A percentile compares a stretch with the other conserved stretches of the same genome.
These are phyloP conservation scores for Triplophysa siluroides DNA, from an alignment of 2,113 vertebrate genomes.

Conservation along the genomic window DNA sequence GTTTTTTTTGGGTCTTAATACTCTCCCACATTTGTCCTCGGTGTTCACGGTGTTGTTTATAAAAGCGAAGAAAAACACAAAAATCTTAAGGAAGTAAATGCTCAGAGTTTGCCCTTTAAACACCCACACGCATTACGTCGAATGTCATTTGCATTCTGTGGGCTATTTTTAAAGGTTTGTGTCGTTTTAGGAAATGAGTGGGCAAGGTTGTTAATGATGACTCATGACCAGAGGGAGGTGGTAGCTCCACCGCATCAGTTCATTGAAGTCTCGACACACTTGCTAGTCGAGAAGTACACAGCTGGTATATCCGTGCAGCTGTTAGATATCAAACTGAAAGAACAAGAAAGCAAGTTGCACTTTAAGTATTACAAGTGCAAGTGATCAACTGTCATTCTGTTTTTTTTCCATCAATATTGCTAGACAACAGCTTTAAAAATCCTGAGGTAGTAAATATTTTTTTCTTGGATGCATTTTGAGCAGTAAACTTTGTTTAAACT, in stretches of 20 bases:
- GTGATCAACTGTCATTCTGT: background rate
- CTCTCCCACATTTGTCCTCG: background rate
- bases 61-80: slow-evolving; percentile 45
- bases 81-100: slow-evolving; percentile 71
- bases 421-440: slow-evolving; percentile 3
- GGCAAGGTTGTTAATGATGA: slow-evolving; percentile 82
- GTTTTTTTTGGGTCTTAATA: background rate
- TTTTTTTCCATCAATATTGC: background rate
- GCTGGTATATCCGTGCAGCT: slow-evolving; percentile 16
- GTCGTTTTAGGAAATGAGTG: slow-evolving; percentile 92
- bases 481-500: background rate
- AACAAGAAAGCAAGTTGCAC: slow-evolving; percentile 11
- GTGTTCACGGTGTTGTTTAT: slow-evolving; percentile 12
- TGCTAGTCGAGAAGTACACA: background rate
- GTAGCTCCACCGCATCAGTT: slow-evolving; percentile 38
- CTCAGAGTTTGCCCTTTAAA: slow-evolving; percentile 83
- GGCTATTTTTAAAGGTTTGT: slow-evolving; percentile 92
- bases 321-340: background rate
- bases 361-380: slow-evolving; percentile 18
- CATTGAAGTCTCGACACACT: slow-evolving; percentile 44
- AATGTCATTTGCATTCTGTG: slow-evolving; percentile 80
- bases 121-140: slow-evolving; percentile 86
- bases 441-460: background rate
- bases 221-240: slow-evolving; percentile 76
- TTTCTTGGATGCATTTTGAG: background rate